Base-by-base conservation (phyloP, 2,113 vertebrate genomes). In the Prochilodus magdalenae region DNA sequence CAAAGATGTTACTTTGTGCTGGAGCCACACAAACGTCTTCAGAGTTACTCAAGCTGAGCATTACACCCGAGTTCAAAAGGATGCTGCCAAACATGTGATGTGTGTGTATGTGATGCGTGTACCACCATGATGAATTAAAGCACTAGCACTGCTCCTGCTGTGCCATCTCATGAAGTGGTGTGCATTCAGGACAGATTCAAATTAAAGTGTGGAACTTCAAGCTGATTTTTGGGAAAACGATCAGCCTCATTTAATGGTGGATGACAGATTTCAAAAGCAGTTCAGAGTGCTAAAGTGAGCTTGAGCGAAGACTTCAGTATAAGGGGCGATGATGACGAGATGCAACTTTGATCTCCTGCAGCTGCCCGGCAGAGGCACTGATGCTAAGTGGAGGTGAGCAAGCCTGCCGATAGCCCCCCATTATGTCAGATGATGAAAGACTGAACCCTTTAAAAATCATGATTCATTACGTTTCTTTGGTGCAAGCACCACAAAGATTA, bases 61-160 rank as follows among this genome's bases (percentile, higher is more conserved):
- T 44, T 30, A 16, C 57, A 7, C n/a, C 11, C 20, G 57, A 7
- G 26, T 22, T 27, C 15, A 55, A 8, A 12, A 22, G 51, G 10
- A 27, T 15, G 49, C 14, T n/a, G 70, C 51, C 5, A 44, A 55
- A 57, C 18, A 14, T 18, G 44, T 55, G 8, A 51, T 73, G 15
- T 73, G 47, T 73, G 47, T 26, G 70, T 29, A 18, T 73, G 72
- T 30, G 72, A 24, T 73, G 49, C 18, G 15, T 44, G 73, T 62
- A 55, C 33, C 8, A 57, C 22, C n/a, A 14, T 29, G 51, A 4
- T 27, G 40, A 29, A 44, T 26, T 26, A 27, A 22, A 10, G 27
- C 11, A 13, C 36, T 44, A 67, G 66, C 20, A 5, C 12, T 40
- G n/a, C 11, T 22, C 7, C 36, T 67, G 33, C 14, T 65, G 26